Evolutionary conservation across 92 coral and sea anemone genomes (phyloP).

Genomic region (Bergia puertoricense): DNA sequence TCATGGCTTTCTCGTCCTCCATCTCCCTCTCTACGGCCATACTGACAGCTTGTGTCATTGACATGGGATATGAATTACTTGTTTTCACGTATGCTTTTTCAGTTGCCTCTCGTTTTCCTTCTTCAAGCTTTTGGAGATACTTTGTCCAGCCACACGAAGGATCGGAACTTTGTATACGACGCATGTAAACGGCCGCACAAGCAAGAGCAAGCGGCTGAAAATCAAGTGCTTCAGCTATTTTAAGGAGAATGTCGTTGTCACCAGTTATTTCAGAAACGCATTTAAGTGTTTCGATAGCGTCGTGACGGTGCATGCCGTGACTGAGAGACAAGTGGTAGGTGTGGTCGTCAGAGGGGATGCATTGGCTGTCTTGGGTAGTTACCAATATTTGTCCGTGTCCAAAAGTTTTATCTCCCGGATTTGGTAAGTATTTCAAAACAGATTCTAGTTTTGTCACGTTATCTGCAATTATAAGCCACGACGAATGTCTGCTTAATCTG

Average conservation of each 20-base stretch:
- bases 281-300: constrained; percentile 28
- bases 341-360: constrained; percentile 32
- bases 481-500: background rate
- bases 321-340: constrained; percentile 49
- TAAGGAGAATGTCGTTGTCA: background rate
- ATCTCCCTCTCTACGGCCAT: constrained; percentile 50
- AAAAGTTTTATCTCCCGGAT: constrained; percentile 13
- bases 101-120: constrained; percentile 46
- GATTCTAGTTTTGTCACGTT: background rate
- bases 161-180: background rate
- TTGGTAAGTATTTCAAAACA: background rate
- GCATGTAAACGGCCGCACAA: constrained; percentile 58
- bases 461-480: background rate
- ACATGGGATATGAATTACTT: background rate
- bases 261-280: constrained; percentile 22
- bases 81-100: constrained; percentile 24
- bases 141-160: constrained; percentile 40
- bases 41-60: constrained; percentile 52
- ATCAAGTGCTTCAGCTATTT: constrained; percentile 56
- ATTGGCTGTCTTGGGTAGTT: constrained; percentile 55
- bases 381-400: constrained; percentile 50
- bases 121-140: constrained; percentile 39
- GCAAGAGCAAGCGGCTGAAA: constrained; percentile 68
- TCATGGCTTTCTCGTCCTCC: constrained; percentile 31
- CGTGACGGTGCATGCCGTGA: constrained; percentile 40